These are phyloP conservation scores for Thunnus thynnus DNA, from an alignment of 2,113 vertebrate species.

Conservation along the genomic window DNA sequence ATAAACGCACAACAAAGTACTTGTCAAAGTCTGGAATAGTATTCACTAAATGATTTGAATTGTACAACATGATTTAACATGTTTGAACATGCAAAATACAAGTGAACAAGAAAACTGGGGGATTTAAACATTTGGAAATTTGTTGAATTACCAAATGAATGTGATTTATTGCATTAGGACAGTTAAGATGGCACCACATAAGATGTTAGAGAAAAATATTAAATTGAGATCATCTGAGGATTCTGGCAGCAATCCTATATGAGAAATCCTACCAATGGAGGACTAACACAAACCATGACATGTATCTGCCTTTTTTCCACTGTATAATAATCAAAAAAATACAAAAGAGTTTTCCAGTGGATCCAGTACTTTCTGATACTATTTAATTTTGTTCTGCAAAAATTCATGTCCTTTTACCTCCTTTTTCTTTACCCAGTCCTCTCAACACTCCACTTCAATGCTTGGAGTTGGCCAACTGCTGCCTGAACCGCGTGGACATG, in stretches of 20 bases:
- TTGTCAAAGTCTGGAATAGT: neutral
- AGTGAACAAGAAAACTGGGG: neutral
- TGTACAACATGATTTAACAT: neutral
- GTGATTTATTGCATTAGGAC: no score
- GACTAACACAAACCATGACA: neutral
- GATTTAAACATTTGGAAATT: neutral
- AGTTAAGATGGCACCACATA: no score
- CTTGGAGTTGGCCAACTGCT: conserved; percentile 92
- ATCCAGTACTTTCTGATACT: neutral
- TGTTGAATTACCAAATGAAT: no score
- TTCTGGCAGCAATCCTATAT: no score
- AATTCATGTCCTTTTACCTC: neutral
- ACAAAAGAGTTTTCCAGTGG: neutral
- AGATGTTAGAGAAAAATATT: no score
- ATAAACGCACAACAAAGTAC: conserved; percentile 1
- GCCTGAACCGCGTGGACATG: conserved; percentile 90
- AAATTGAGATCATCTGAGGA: no score
- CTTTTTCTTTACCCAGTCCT: conserved; percentile 83
- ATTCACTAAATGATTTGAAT: neutral
- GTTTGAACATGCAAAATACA: neutral
- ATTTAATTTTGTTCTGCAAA: neutral
- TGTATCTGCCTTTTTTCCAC: neutral
- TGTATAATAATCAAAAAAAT: neutral
- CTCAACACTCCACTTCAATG: conserved; percentile 89
- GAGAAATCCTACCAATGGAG: no score